Evolutionary conservation across 1,140 invertebrate species (phyloP), one percentile per base, ranked within the genome.

Genomic region (Plodia interpunctella): DNA sequence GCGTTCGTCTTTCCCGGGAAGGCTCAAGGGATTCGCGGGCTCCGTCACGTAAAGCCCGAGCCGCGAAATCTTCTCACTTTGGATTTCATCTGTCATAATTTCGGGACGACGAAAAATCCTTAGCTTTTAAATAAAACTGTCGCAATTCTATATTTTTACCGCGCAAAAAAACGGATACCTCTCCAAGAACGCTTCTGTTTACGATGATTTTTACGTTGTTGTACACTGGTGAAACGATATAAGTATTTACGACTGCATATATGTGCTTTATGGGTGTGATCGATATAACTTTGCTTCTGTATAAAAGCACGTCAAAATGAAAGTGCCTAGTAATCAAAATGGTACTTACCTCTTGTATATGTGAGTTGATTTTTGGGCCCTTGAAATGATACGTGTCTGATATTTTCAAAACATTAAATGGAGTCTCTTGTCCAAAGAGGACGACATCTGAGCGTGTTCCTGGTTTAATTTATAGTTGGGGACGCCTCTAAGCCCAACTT

Each of bases 51-150:
- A 76, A 80, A 79, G 72, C 78, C 69, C 61, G 63, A 71, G 72
- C 72, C 77, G 70, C 68, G 66, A 80, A 77, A 83, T 84, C 78
- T 78, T 69, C 59, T 55, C 74, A 66, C 75, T 78, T 60, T 67
- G 81, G 81, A 79, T 78, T 78, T 81, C 76, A 82, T 77, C 80
- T 79, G 83, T 88, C 83, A 88, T 83, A 88, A 88, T 83, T 83
- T 79, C 65, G 55, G 13, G 55, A 60, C 59, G 65, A 78, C 72
- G 69, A 70, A 74, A 74, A 77, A 73, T 63, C 74, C 69, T 70
- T 66, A 61, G 58, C 61, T 76, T 82, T 75, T 75, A 75, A 74
- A 72, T 73, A 74, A 76, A 69, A 63, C 64, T 57, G 52, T 62
- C 52, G 51, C 51, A 59, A 51, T 57, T 54, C 55, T 69, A 55